A percentile compares a stretch with the other conserved stretches of the same genome.
These are phyloP conservation scores for Sciaenops ocellatus DNA, from an alignment of 2,797 vertebrate species.

Conservation along the genomic window DNA sequence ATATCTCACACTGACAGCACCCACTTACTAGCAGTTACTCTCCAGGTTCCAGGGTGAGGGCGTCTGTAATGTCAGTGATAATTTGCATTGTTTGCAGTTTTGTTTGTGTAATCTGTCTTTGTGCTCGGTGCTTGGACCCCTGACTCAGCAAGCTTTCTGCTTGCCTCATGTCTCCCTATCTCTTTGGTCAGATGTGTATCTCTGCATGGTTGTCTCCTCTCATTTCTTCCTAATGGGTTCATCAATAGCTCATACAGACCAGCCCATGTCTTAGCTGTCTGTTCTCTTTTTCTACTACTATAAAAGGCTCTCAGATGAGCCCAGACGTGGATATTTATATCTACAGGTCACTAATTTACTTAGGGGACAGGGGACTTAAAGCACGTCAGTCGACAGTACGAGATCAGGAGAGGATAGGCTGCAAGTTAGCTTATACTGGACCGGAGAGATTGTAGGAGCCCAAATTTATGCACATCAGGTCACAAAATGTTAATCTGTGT, in stretches of 20 bases:
- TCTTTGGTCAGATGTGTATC: conserved; percentile 58
- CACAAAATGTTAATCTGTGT: background rate
- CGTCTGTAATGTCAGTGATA: conserved; percentile 24
- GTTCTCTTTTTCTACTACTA: conserved; percentile 17
- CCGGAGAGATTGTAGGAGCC: background rate
- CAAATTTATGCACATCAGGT: background rate
- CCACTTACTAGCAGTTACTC: background rate
- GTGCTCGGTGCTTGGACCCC: conserved; percentile 10
- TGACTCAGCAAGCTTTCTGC: conserved; percentile 67
- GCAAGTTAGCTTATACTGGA: background rate
- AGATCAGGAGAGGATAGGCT: conserved; percentile 1
- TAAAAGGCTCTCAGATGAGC: conserved; percentile 35
- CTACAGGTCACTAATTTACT: conserved; percentile 46
- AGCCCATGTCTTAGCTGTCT: conserved; percentile 17
- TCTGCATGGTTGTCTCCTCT: conserved; percentile 40
- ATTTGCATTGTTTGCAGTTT: conserved; percentile 60
- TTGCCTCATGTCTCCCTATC: conserved; percentile 55
- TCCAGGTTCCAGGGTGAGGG: conserved; percentile 18
- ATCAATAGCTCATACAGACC: conserved; percentile 52
- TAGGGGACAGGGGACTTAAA: conserved; percentile 3
- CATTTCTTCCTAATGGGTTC: conserved; percentile 49
- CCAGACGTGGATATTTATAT: conserved; percentile 57
- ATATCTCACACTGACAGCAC: conserved; percentile 16
- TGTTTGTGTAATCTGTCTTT: conserved; percentile 53
- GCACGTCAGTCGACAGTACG: background rate